These are phyloP conservation scores for Dissostichus mawsoni DNA, from an alignment of 2,113 vertebrate genomes.

Conservation along the genomic window DNA sequence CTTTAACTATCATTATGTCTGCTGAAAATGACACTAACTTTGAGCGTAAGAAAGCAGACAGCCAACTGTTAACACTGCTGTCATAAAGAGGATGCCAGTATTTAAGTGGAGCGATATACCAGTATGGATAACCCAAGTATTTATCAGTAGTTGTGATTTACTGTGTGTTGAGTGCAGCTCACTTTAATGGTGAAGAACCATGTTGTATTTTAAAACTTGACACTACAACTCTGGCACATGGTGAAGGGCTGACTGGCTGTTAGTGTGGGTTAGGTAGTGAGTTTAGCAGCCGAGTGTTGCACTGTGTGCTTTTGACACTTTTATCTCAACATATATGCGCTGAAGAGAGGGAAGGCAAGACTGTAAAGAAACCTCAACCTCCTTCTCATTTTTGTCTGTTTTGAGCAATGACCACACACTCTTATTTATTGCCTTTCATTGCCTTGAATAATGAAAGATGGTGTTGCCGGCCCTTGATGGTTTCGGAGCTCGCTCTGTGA, in stretches of 20 bases:
- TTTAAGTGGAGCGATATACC: conserved; percentile 30
- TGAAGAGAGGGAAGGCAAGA: conserved; percentile 37
- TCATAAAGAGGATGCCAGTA: conserved; percentile 48
- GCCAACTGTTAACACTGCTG: conserved; percentile 32
- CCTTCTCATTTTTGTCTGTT: conserved; percentile 10
- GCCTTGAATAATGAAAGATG: conserved; percentile 57
- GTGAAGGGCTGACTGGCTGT: conserved; percentile 50
- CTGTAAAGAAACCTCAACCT: conserved; percentile 16
- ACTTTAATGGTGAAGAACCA: conserved; percentile 38
- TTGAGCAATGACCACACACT: conserved; percentile 17
- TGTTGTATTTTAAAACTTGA: conserved; percentile 56
- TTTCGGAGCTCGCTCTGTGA: background rate
- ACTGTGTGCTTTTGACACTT: conserved; percentile 35
- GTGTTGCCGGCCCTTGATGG: conserved; percentile 1
- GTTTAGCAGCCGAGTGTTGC: conserved; percentile 40
- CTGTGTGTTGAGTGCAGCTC: conserved; percentile 61
- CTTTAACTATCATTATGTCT: conserved; percentile 48
- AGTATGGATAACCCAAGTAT: conserved; percentile 60
- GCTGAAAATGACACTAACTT: conserved; percentile 33
- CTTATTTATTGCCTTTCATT: conserved; percentile 70
- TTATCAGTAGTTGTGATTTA: conserved; percentile 57
- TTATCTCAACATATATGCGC: conserved; percentile 42
- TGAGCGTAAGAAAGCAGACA: background rate
- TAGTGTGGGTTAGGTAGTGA: conserved; percentile 32
- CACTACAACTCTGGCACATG: conserved; percentile 61